phyloP scores from a whole-genome alignment of 2,888 invertebrate species.

The Candidula unifasciata region DNA sequence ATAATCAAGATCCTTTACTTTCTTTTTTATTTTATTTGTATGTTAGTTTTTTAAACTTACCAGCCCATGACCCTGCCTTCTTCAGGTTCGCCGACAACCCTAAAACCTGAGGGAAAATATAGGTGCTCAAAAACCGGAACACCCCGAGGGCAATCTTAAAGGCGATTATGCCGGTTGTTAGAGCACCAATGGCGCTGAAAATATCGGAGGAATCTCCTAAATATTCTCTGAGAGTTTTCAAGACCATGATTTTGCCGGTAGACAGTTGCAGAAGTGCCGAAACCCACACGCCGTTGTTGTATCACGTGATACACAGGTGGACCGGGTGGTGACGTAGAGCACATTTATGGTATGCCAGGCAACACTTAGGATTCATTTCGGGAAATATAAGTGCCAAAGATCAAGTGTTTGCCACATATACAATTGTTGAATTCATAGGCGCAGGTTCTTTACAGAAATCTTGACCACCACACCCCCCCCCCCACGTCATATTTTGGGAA shows the following conservation, averaged over 20 bases:
- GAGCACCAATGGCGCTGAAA: slow-evolving; percentile 53
- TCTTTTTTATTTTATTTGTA: too few relatives aligned
- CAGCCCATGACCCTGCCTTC: slow-evolving; percentile 88
- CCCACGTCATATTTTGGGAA: too few relatives aligned
- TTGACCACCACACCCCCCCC: too few relatives aligned
- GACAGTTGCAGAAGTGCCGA: neutral
- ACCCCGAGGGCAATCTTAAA: slow-evolving; percentile 55
- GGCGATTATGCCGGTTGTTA: slow-evolving; percentile 49
- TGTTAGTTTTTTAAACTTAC: slow-evolving; percentile 83
- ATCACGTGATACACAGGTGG: slow-evolving; percentile 1
- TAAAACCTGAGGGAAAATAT: slow-evolving; percentile 59
- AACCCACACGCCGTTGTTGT: neutral
- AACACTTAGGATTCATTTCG: neutral
- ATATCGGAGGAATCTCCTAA: slow-evolving; percentile 51
- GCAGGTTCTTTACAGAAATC: too few relatives aligned
- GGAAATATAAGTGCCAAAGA: neutral
- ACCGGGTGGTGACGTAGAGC: neutral
- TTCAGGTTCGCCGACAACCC: slow-evolving; percentile 81
- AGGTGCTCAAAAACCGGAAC: slow-evolving; percentile 57
- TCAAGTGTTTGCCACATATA: neutral
- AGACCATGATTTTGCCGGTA: neutral
- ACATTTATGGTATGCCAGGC: neutral
- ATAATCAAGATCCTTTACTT: too few relatives aligned
- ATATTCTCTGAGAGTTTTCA: slow-evolving; percentile 43
- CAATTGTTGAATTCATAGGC: neutral